phyloP scores from a whole-genome alignment of 2,797 vertebrate species.

The Siniperca obscura region DNA sequence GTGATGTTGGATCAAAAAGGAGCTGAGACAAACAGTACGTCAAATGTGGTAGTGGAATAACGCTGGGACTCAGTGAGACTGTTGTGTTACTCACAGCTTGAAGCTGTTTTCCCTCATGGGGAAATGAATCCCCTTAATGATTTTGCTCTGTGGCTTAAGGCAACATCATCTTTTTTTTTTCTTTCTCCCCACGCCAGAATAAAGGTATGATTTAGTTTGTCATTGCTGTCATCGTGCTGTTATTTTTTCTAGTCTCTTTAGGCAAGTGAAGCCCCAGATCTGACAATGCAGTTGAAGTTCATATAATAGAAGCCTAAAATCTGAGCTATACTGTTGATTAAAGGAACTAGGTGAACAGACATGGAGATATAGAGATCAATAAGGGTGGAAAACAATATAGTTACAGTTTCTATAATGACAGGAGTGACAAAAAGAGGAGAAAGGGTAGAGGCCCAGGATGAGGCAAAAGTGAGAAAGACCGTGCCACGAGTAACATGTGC shows the following conservation, averaged over 20 bases:
- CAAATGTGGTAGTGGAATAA: slow-evolving; percentile 70
- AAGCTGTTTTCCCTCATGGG: slow-evolving; percentile 70
- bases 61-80: slow-evolving; percentile 42
- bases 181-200: slow-evolving; percentile 12
- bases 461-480: slow-evolving; percentile 31
- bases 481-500: slow-evolving; percentile 4
- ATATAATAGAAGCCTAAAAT: slow-evolving; percentile 1
- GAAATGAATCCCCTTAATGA: slow-evolving; percentile 74
- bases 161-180: slow-evolving; percentile 45
- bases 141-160: slow-evolving; percentile 65
- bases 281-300: slow-evolving; percentile 39
- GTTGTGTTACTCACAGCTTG: slow-evolving; percentile 68
- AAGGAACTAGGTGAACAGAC: background rate
- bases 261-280: slow-evolving; percentile 37
- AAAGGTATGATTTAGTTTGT: slow-evolving; percentile 62
- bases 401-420: background rate
- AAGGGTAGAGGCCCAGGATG: slow-evolving; percentile 3
- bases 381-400: background rate
- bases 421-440: background rate
- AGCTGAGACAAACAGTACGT: slow-evolving; percentile 73
- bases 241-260: slow-evolving; percentile 39
- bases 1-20: slow-evolving; percentile 68
- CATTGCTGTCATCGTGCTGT: slow-evolving; percentile 42
- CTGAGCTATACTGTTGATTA: background rate
- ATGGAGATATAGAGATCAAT: background rate